Base-by-base conservation (phyloP, 2,888 invertebrate genomes). In the Stenodera caucasica region DNA sequence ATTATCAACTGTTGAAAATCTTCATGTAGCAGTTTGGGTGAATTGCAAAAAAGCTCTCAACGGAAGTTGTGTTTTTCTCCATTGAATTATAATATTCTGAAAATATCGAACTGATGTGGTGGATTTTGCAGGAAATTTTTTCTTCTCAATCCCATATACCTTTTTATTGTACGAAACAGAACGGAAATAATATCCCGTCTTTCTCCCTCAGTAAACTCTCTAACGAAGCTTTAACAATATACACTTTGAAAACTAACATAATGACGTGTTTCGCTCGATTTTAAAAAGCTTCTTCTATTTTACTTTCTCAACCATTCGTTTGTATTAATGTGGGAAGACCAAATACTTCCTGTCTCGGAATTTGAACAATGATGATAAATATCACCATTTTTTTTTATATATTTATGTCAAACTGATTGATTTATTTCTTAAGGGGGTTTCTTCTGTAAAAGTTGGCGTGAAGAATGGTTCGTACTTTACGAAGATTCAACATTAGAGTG, bases 401-500 rank as follows among this genome's bases (percentile, higher is more conserved):
- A n/a, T n/a, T 40, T 40, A 15, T 2, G 40, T 5, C 40, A 7
- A 7, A 15, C 40, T 40, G 40, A 40, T 40, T 40, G 15, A 58
- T 40, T 61, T 63, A 58, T 74, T 82, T 80, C 0, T n/a, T n/a
- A 83, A 93, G 93, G 90, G 65, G 90, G 91, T 78, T 86, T 91
- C 71, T 83, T 93, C 70, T 91, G 90, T 84, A 88, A 86, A 74
- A 87, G 90, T 23, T 94, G 93, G 92, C 86, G 90, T 30, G 90
- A 91, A 77, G 91, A 92, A 77, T 93, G 91, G 90, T 88, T 92
- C 65, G 90, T 92, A 51, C 82, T 93, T 2, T 91, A 91, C 79
- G 90, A 91, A 71, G 92, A 93, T 79, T 91, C 91, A 11, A 90
- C 90, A n/a, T 85, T 94, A 82, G 89, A 91, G n/a, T 92, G 92